A percentile compares a stretch with the other conserved stretches of the same genome.
Conservation (phyloP, 1,140 invertebrate species). For the Kradibia gibbosae region DNA sequence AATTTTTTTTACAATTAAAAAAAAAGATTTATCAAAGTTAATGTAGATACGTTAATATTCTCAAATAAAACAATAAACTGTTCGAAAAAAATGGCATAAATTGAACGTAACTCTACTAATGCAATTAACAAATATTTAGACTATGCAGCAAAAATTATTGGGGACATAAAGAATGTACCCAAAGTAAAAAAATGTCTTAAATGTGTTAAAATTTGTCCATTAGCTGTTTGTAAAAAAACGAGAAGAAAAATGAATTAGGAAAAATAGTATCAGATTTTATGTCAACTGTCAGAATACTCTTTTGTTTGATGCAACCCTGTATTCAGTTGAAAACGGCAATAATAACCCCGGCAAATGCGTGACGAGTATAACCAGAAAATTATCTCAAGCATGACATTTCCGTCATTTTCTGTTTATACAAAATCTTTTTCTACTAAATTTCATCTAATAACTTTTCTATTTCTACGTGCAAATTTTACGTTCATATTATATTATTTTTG, state of each 20-base stretch:
- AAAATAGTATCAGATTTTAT: conserved; percentile 31
- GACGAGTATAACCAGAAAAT: conserved; percentile 45
- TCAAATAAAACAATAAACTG: too few relatives aligned
- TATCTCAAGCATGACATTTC: conserved; percentile 47
- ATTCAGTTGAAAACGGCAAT: conserved; percentile 49
- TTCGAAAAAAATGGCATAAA: not conserved
- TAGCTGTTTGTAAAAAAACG: conserved; percentile 21
- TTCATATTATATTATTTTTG: conserved; percentile 29
- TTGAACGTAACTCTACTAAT: conserved; percentile 6
- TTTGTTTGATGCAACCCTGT: conserved; percentile 40
- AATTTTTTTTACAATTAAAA: too few relatives aligned
- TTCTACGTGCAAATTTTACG: conserved; percentile 30
- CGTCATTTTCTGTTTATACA: conserved; percentile 45
- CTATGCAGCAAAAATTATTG: conserved; percentile 8
- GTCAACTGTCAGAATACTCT: conserved; percentile 37
- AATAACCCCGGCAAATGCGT: not conserved
- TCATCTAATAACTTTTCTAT: conserved; percentile 49
- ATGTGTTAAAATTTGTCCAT: conserved; percentile 52
- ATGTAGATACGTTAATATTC: too few relatives aligned
- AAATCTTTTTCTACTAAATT: conserved; percentile 25
- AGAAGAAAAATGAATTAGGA: not conserved
- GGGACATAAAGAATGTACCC: not conserved
- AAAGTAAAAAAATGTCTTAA: too few relatives aligned
- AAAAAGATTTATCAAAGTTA: too few relatives aligned
- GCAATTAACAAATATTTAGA: not conserved